Percentiles rank a stretch among this genome's conserved stretches.
Conservation (phyloP, 2,888 invertebrate genomes). For the Choreutis nemorana region DNA sequence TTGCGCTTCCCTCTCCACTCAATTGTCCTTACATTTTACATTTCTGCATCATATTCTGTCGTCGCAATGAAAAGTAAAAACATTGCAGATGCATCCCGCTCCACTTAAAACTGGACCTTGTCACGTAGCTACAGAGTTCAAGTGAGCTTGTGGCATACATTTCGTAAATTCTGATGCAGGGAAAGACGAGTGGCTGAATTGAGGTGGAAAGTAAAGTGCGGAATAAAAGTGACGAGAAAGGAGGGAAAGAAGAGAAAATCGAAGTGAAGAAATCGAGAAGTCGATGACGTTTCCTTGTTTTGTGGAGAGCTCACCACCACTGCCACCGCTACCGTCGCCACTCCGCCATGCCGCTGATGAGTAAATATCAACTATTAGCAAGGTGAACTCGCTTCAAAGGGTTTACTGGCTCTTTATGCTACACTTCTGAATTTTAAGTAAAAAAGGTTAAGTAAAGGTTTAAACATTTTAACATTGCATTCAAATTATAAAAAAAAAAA, state of each 20-base stretch:
- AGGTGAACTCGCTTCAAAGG: no score
- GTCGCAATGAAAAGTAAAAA: conserved; percentile 60
- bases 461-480: no score
- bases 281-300: no score
- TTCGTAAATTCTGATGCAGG: conserved; percentile 49
- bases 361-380: no score
- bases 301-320: no score
- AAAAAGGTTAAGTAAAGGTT: no score
- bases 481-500: no score
- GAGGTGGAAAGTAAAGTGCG: conserved; percentile 57
- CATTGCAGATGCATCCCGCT: conserved; percentile 29
- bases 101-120: conserved; percentile 14
- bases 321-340: no score
- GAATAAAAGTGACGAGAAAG: conserved; percentile 57
- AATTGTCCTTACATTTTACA: conserved; percentile 62
- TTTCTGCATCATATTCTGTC: conserved; percentile 60
- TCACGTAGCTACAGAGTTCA: conserved; percentile 12
- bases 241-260: conserved; percentile 19
- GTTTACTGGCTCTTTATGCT: no score
- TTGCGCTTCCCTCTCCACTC: conserved; percentile 40
- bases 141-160: conserved; percentile 12
- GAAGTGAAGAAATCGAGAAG: conserved; percentile 15
- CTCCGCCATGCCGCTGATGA: no score
- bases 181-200: conserved; percentile 55
- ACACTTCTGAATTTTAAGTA: no score